Evolutionary conservation across 2,113 vertebrate genomes (phyloP).

Genomic region (Chaenogobius annularis): DNA sequence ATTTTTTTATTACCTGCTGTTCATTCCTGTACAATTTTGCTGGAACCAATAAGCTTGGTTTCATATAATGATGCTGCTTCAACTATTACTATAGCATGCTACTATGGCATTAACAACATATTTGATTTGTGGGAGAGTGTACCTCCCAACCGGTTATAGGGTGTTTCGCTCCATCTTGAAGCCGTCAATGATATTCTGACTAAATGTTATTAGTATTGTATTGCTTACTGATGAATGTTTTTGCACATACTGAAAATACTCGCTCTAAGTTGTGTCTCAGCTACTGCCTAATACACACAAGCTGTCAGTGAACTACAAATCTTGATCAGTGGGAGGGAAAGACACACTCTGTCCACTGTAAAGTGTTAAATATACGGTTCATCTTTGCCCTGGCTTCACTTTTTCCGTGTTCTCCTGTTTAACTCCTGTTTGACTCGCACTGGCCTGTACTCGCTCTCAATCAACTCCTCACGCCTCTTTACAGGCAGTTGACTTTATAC

Average conservation of each 20-base stretch:
- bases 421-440: conserved; percentile 37
- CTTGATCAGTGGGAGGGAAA: conserved; percentile 18
- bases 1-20: not conserved
- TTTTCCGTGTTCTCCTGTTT: conserved; percentile 27
- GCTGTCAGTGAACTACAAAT: conserved; percentile 14
- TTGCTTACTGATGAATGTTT: not conserved
- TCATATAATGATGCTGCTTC: not conserved
- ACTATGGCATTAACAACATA: not conserved
- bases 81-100: not conserved
- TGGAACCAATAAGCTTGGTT: not conserved
- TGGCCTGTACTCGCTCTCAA: conserved; percentile 23
- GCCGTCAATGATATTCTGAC: too few species aligned
- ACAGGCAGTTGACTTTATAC: conserved; percentile 24
- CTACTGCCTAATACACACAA: not conserved
- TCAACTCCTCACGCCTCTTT: conserved; percentile 29
- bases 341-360: conserved; percentile 38
- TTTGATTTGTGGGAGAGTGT: not conserved
- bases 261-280: not conserved
- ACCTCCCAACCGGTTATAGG: not conserved
- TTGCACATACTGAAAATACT: not conserved
- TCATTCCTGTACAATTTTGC: not conserved
- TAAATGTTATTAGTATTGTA: too few species aligned
- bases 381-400: conserved; percentile 39
- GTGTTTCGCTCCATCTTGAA: too few species aligned
- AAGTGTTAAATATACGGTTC: conserved; percentile 23